Evolutionary conservation across 1,140 invertebrate genomes (phyloP).

Genomic region (Danaus melanippus): DNA sequence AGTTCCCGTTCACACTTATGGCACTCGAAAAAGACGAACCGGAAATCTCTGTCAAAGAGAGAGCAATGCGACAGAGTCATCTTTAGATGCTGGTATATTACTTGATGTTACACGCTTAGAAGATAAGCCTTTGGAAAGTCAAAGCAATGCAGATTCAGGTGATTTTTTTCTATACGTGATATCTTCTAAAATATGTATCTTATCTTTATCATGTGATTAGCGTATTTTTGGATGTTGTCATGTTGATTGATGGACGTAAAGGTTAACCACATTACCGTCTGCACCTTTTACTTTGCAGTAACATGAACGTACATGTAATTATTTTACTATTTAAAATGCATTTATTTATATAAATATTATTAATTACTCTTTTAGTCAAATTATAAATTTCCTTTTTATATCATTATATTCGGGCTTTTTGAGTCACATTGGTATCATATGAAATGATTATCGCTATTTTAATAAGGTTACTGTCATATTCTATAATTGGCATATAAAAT

Average conservation of each 20-base stretch:
- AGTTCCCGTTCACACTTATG: conserved; percentile 89
- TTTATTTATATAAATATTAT: too few species aligned
- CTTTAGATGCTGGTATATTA: conserved; percentile 55
- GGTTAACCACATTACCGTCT: too few species aligned
- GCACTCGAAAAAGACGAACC: conserved; percentile 82
- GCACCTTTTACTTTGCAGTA: too few species aligned
- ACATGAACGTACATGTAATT: too few species aligned
- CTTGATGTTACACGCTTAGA: conserved; percentile 56
- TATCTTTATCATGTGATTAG: conserved; percentile 30
- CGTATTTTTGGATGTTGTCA: conserved; percentile 30
- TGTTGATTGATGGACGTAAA: conserved; percentile 38
- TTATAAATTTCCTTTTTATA: too few species aligned
- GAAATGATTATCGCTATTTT: too few species aligned
- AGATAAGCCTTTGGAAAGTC: conserved; percentile 36
- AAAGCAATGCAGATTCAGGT: conserved; percentile 51
- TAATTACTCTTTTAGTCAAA: too few species aligned
- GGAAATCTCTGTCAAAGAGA: conserved; percentile 76
- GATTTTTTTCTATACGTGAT: conserved; percentile 24
- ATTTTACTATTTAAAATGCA: too few species aligned
- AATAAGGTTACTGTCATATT: too few species aligned
- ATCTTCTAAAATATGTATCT: conserved; percentile 12
- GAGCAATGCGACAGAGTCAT: conserved; percentile 56
- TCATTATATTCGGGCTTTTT: too few species aligned
- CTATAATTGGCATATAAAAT: too few species aligned
- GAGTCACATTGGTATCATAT: too few species aligned